These are phyloP conservation scores for Sus scrofa DNA, from an alignment of 2,113 vertebrate genomes.

Conservation along the genomic window DNA sequence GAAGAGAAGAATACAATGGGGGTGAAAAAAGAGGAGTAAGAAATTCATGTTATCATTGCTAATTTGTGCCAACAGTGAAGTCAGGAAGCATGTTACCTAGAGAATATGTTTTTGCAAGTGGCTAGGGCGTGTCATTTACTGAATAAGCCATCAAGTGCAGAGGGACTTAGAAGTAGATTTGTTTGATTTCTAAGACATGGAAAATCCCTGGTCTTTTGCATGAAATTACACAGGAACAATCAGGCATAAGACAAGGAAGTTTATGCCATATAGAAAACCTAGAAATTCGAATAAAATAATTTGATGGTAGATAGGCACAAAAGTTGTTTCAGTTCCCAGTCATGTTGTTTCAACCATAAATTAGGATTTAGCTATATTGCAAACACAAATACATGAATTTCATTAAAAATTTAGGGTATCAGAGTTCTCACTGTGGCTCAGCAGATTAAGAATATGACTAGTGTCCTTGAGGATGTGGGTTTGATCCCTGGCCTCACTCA, in stretches of 20 bases:
- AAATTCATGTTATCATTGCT: not conserved
- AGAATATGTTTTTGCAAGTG: not conserved
- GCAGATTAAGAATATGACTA: too few species aligned
- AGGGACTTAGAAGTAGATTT: not conserved
- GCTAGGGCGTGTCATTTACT: not conserved
- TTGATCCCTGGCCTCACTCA: too few species aligned
- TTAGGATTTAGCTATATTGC: not conserved
- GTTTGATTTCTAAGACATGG: constrained; percentile 11
- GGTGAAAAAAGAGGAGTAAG: not conserved
- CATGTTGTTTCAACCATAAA: not conserved
- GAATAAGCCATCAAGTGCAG: not conserved
- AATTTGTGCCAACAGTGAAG: not conserved
- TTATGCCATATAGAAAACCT: not conserved
- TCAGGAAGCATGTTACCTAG: not conserved
- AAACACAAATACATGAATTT: constrained; percentile 22
- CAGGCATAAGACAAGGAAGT: not conserved
- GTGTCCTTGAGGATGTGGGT: too few species aligned
- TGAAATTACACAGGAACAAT: not conserved
- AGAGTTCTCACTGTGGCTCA: too few species aligned
- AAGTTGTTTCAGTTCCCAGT: not conserved
- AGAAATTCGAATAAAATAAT: not conserved
- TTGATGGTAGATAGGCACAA: not conserved
- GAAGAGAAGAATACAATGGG: not conserved
- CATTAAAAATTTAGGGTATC: not conserved
- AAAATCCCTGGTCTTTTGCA: not conserved